These are phyloP conservation scores for Cephalophus harveyi DNA, from an alignment of 2,113 vertebrate species.

Conservation along the genomic window DNA sequence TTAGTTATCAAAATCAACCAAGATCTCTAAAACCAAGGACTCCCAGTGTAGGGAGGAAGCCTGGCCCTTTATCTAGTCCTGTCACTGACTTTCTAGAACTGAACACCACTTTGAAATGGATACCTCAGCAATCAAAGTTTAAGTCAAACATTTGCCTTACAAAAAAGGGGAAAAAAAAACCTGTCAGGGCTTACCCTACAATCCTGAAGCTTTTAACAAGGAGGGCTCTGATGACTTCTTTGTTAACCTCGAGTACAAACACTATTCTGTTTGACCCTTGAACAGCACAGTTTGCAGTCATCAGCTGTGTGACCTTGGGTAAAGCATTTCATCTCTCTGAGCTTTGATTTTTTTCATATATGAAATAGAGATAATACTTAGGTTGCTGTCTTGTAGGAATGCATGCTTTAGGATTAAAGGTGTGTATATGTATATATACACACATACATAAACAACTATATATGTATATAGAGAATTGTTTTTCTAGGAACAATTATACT, in stretches of 20 bases:
- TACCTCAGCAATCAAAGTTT: not conserved
- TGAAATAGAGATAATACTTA: not conserved
- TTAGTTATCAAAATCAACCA: not conserved
- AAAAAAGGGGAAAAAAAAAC: rapidly evolving
- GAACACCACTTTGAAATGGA: not conserved
- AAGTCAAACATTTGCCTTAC: not conserved
- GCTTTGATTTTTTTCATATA: not conserved
- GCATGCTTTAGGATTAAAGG: not conserved
- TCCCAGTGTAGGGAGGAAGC: not conserved
- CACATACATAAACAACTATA: not conserved
- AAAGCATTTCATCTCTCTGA: not conserved
- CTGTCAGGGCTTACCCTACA: not conserved
- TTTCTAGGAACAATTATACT: not conserved
- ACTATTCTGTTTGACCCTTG: not conserved
- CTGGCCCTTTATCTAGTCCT: not conserved
- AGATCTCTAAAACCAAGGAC: not conserved
- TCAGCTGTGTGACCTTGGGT: not conserved
- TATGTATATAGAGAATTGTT: not conserved
- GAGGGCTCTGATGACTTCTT: not conserved
- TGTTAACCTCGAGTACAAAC: not conserved
- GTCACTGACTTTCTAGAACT: not conserved
- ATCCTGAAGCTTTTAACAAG: not conserved
- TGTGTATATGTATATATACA: not conserved
- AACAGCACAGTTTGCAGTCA: not conserved
- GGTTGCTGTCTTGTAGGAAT: not conserved